These are phyloP conservation scores for Notolepis coatsorum DNA, from an alignment of 2,797 vertebrate species.

Conservation along the genomic window DNA sequence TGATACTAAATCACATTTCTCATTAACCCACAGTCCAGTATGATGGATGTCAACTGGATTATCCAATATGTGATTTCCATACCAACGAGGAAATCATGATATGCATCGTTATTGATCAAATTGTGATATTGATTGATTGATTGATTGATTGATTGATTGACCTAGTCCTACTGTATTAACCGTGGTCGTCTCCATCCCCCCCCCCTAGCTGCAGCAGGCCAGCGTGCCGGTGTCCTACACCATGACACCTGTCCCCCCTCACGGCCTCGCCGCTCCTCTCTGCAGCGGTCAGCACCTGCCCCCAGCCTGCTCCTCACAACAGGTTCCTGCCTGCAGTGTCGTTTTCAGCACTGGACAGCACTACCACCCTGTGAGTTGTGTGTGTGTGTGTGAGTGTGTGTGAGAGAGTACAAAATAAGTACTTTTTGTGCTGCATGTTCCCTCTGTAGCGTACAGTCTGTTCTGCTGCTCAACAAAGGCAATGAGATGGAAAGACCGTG, in stretches of 20 bases:
- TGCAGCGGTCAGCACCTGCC: slow-evolving; percentile 94
- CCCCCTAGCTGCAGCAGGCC: slow-evolving; percentile 91
- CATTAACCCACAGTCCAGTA: too few species aligned
- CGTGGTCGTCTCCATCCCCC: slow-evolving; percentile 24
- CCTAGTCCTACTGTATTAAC: slow-evolving; percentile 25
- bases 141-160: too few species aligned
- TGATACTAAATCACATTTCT: too few species aligned
- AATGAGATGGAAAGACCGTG: slow-evolving; percentile 8
- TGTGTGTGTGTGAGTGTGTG: slow-evolving; percentile 20
- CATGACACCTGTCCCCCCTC: slow-evolving; percentile 91
- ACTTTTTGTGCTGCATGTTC: slow-evolving; percentile 37
- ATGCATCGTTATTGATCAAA: too few species aligned
- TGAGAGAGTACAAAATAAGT: neutral
- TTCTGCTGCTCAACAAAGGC: neutral
- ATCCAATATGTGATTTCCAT: too few species aligned
- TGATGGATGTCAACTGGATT: too few species aligned
- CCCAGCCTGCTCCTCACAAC: slow-evolving; percentile 92
- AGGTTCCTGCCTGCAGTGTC: slow-evolving; percentile 93
- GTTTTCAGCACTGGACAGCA: slow-evolving; percentile 96
- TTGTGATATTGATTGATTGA: too few species aligned
- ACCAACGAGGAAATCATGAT: too few species aligned
- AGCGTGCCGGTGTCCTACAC: slow-evolving; percentile 96
- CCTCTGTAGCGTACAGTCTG: slow-evolving; percentile 87
- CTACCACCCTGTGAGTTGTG: slow-evolving; percentile 90
- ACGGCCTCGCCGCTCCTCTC: slow-evolving; percentile 92